phyloP scores from a whole-genome alignment of 1,140 invertebrate species.

The Drosophila kepulauana region DNA sequence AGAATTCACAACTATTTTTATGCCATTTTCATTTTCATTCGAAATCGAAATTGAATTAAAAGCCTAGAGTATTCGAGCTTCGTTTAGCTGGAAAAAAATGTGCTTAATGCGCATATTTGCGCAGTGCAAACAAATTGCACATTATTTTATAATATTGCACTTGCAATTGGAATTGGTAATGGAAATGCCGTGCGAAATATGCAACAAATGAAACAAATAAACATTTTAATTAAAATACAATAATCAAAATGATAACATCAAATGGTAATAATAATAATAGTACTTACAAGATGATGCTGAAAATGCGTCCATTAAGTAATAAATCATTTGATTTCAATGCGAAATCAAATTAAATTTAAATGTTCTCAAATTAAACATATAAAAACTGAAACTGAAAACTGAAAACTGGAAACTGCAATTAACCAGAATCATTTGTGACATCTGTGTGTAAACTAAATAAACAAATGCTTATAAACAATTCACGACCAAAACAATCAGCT shows the following conservation, averaged over 20 bases:
- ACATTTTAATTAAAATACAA: slow-evolving; percentile 78
- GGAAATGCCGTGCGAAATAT: slow-evolving; percentile 50
- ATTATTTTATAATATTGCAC: slow-evolving; percentile 45
- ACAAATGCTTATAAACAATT: slow-evolving; percentile 16
- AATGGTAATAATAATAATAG: slow-evolving; percentile 31
- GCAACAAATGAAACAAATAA: slow-evolving; percentile 63
- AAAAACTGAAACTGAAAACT: slow-evolving; percentile 9
- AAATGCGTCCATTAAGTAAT: slow-evolving; percentile 42
- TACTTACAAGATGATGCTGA: too few species aligned
- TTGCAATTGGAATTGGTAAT: too few species aligned
- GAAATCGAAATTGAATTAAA: too few species aligned
- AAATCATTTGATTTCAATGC: slow-evolving; percentile 68
- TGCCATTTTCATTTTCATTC: too few species aligned
- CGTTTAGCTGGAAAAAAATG: too few species aligned
- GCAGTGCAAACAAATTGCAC: slow-evolving; percentile 19
- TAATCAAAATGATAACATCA: slow-evolving; percentile 18
- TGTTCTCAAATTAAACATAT: slow-evolving; percentile 58
- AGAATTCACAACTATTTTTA: too few species aligned
- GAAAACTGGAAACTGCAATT: slow-evolving; percentile 28
- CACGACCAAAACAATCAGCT: slow-evolving; percentile 5
- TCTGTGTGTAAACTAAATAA: slow-evolving; percentile 31
- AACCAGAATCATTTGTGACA: slow-evolving; percentile 28
- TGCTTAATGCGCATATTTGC: too few species aligned
- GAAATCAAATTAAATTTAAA: slow-evolving; percentile 74
- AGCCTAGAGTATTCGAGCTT: too few species aligned